These are phyloP conservation scores for Megalurothrips usitatus DNA, from an alignment of 2,888 invertebrate species.

Conservation along the genomic window DNA sequence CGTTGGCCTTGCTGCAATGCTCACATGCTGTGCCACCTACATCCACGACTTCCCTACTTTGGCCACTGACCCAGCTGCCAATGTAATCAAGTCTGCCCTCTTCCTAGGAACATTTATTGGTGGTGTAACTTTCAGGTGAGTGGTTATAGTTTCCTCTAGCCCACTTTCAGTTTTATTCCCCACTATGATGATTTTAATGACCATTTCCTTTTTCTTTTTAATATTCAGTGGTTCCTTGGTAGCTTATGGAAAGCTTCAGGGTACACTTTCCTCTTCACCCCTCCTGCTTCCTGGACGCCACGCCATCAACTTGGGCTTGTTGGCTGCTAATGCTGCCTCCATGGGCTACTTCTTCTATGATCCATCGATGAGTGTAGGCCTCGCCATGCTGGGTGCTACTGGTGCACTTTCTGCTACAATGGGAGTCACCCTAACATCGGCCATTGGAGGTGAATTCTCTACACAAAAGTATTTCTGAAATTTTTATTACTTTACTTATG, in stretches of 20 bases:
- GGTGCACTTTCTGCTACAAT: slow-evolving; percentile 72
- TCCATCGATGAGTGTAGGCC: slow-evolving; percentile 61
- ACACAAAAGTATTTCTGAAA: background rate
- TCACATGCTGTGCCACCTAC: slow-evolving; percentile 80
- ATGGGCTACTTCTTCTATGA: slow-evolving; percentile 64
- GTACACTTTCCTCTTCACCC: slow-evolving; percentile 73
- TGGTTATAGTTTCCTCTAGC: slow-evolving; percentile 10
- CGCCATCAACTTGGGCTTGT: slow-evolving; percentile 63
- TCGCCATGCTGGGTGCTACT: slow-evolving; percentile 69
- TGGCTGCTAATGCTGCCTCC: slow-evolving; percentile 67
- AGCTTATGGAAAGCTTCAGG: slow-evolving; percentile 87
- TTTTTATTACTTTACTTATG: background rate
- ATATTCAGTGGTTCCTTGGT: slow-evolving; percentile 71
- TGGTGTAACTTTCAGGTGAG: slow-evolving; percentile 79
- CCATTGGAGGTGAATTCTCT: slow-evolving; percentile 67
- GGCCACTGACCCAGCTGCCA: slow-evolving; percentile 72
- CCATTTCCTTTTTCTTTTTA: slow-evolving; percentile 17
- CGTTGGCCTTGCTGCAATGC: slow-evolving; percentile 81
- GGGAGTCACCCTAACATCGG: slow-evolving; percentile 82
- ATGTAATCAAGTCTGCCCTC: slow-evolving; percentile 75
- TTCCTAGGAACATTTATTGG: slow-evolving; percentile 88
- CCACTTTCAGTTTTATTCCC: background rate
- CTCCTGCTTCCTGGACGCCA: slow-evolving; percentile 78
- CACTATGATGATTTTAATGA: slow-evolving; percentile 20
- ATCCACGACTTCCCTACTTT: slow-evolving; percentile 79